phyloP scores from a whole-genome alignment of 2,888 invertebrate genomes.

The Syrista parreyssii region DNA sequence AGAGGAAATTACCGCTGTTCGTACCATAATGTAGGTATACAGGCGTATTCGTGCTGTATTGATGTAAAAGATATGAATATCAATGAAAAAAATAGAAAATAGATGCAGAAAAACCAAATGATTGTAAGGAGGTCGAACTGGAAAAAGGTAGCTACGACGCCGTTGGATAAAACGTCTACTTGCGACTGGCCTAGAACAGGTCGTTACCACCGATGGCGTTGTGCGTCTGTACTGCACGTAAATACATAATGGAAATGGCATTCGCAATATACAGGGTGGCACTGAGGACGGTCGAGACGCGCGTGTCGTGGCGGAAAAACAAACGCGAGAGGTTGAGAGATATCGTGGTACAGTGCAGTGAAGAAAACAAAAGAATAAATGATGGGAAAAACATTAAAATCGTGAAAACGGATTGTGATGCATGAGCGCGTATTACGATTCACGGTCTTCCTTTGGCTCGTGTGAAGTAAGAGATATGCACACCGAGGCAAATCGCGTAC shows the following conservation, averaged over 20 bases:
- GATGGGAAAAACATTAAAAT: slow-evolving; percentile 8
- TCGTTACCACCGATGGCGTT: slow-evolving; percentile 40
- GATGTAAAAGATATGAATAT: background rate
- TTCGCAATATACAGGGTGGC: background rate
- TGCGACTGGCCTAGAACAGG: slow-evolving; percentile 46
- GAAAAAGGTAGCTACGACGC: background rate
- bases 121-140: background rate
- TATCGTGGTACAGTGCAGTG: slow-evolving; percentile 14
- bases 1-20: background rate
- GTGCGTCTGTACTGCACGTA: background rate
- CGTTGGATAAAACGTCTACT: slow-evolving; percentile 12
- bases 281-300: background rate
- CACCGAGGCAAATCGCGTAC: slow-evolving; percentile 36
- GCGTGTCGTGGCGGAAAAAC: slow-evolving; percentile 11
- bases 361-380: slow-evolving; percentile 18
- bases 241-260: slow-evolving; percentile 6
- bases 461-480: slow-evolving; percentile 3
- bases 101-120: background rate
- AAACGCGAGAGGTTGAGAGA: slow-evolving; percentile 8
- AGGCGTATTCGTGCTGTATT: background rate
- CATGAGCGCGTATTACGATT: slow-evolving; percentile 8
- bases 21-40: background rate
- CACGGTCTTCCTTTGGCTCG: background rate
- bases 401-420: background rate
- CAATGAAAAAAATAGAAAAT: background rate